A percentile compares a stretch with the other conserved stretches of the same genome.
These are phyloP conservation scores for Chiridota heheva DNA, from an alignment of 35 echinoderm and acorn worm genomes.

Conservation along the genomic window DNA sequence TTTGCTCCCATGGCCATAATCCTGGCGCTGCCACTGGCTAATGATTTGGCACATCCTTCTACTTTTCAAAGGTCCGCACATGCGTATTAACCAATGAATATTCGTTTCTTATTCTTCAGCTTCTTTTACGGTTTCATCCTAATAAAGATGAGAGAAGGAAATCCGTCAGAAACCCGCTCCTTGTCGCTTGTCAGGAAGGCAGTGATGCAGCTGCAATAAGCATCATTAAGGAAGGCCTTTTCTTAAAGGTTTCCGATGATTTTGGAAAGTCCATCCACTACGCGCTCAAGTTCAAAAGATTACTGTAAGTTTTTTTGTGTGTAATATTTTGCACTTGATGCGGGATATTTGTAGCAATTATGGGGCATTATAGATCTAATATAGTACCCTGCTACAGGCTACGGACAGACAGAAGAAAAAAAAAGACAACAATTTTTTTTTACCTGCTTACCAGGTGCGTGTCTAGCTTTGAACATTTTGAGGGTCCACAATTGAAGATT, in stretches of 20 bases:
- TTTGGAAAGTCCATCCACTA: constrained; percentile 18
- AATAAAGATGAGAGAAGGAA: neutral
- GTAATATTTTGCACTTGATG: neutral
- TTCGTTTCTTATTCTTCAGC: neutral
- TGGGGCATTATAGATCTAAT: neutral
- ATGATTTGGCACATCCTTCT: too few species aligned
- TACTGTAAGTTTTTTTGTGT: constrained; percentile 1
- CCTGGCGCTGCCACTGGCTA: too few species aligned
- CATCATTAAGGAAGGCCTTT: neutral
- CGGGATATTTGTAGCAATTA: neutral
- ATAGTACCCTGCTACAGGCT: neutral
- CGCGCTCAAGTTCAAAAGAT: constrained; percentile 13
- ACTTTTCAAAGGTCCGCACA: neutral
- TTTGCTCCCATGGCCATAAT: too few species aligned
- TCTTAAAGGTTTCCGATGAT: constrained; percentile 13
- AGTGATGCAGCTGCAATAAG: constrained; percentile 12
- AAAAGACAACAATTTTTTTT: too few species aligned
- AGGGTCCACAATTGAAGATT: neutral
- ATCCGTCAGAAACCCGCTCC: neutral
- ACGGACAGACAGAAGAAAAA: too few species aligned
- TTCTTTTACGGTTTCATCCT: neutral
- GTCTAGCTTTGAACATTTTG: neutral
- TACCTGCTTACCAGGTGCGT: neutral
- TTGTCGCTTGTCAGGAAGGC: neutral
- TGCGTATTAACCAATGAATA: neutral